Evolutionary conservation across 2,888 invertebrate species (phyloP), one percentile per base, ranked within the genome.

Genomic region (Sarcophaga variegata): DNA sequence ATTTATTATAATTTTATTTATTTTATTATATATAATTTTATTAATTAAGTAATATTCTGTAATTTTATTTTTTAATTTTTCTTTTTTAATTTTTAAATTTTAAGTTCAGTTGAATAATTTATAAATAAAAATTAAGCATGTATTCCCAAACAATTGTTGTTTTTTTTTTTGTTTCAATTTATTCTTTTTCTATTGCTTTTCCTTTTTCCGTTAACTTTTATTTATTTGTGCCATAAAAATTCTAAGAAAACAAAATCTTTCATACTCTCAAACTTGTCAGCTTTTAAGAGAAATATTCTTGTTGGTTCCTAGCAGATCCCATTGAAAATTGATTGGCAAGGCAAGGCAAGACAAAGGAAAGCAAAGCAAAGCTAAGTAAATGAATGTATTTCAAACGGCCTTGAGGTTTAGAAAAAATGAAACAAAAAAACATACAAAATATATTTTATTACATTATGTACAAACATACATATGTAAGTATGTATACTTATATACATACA

Each of bases 391-490:
- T 54, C 17, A 37, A 37, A 27, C 69, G 75, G 20, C 75, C 81
- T 81, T 81, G 81, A 81, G 81, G 54, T 81, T 20, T 54, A 54
- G 2, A 14, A 14, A 67, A 27, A 67, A 74, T 67, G 74, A 66
- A 37, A 5, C 5, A n/a, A 17, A n/a, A 17, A 59, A 17, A 75
- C 66, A 78, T 76, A 86, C 49, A 27, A 45, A 62, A 78, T 78
- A 69, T 49, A 22, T 71, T 60, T 49, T 17, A 70, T n/a, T 49
- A 70, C 20, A 22, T 47, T 47, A 70, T 20, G 47, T 47, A 49
- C 11, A 62, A 25, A 45, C 5, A 49, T 54, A 22, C 20, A 45
- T 22, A 27, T 25, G 22, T 75, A 49, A 17, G n/a, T n/a, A 37
- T 62, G 3, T 25, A 70, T n/a, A 62, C 47, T n/a, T 0, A 27